phyloP scores from a whole-genome alignment of 2,797 vertebrate species.

The Linurgus olivaceus region DNA sequence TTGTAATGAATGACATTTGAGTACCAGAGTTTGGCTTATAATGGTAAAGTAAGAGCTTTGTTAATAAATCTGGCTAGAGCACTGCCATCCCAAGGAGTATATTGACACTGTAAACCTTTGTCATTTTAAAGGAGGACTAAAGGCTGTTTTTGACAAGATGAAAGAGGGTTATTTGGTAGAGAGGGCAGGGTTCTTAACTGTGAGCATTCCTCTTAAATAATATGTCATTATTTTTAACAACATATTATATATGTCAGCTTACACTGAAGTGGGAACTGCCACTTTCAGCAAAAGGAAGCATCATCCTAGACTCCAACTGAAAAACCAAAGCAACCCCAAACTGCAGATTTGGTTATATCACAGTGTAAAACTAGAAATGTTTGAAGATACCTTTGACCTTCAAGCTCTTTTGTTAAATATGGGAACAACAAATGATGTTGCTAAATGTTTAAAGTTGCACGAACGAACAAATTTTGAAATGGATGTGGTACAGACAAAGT shows the following conservation, averaged over 20 bases:
- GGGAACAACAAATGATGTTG: not conserved
- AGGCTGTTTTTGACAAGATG: not conserved
- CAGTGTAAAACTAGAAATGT: not conserved
- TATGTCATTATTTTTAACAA: not conserved
- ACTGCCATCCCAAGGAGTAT: not conserved
- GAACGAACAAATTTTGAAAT: not conserved
- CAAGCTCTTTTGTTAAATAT: not conserved
- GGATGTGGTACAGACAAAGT: not conserved
- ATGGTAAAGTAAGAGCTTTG: not conserved
- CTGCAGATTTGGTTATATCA: not conserved
- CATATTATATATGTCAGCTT: not conserved
- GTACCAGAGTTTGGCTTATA: not conserved
- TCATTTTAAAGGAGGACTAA: not conserved
- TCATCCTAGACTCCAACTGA: not conserved
- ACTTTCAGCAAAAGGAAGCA: not conserved
- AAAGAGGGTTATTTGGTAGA: not conserved
- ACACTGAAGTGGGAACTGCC: not conserved
- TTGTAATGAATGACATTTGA: slow-evolving; percentile 9
- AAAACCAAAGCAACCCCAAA: not conserved
- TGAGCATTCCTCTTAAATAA: not conserved
- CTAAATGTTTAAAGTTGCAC: not conserved
- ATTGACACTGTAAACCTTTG: not conserved
- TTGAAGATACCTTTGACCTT: slow-evolving; percentile 10
- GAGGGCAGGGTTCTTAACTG: not conserved
- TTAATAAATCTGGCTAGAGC: not conserved